Base-by-base conservation (phyloP, 35 echinoderm and acorn worm species). In the Holothuria glaberrima region DNA sequence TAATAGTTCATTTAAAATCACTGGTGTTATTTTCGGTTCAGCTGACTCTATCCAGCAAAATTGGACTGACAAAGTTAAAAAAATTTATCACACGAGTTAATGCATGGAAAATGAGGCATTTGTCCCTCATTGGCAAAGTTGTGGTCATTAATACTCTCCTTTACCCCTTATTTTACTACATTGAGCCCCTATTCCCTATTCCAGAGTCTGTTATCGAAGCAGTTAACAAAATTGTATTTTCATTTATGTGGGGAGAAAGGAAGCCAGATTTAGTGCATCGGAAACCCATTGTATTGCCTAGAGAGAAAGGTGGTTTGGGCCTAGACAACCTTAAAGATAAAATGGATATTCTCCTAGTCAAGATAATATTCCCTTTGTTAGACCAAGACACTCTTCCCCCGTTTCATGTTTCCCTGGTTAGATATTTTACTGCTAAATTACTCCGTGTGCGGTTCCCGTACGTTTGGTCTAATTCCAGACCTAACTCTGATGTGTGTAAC, bases 81-180 rank as follows among this genome's bases (percentile, higher is more conserved):
- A 72, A 0, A 27, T 16, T 72, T 16, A 16, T 72, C 17, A 30
- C 31, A 21, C 17, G 28, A 19, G 6, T 30, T 6, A 41, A 33
- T 31, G 6, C 31, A 75, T 75, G 27, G 35, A 12, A 33, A 30
- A 75, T 30, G 6, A 30, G 6, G 2, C 71, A 31, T 75, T 41
- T 75, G 2, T 33, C 26, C 4, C 28, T 75, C 26, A 20, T 30
- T 75, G 71, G 71, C 28, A 0, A 31, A 35, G 71, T 75, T 31
- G 35, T 33, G 35, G 9, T 75, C 35, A 41, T 75, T 41, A 75
- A 75, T 31, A 30, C 71, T 6, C 35, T 30, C 71, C 9, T 75
- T 28, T 75, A 33, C 26, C 71, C 71, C 33, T 75, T 75, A 4
- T 75, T 75, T 6, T 75, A 75, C 33, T 75, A 30, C 31, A 75